phyloP scores from a whole-genome alignment of 2,888 invertebrate genomes.

The Microctonus brassicae region DNA sequence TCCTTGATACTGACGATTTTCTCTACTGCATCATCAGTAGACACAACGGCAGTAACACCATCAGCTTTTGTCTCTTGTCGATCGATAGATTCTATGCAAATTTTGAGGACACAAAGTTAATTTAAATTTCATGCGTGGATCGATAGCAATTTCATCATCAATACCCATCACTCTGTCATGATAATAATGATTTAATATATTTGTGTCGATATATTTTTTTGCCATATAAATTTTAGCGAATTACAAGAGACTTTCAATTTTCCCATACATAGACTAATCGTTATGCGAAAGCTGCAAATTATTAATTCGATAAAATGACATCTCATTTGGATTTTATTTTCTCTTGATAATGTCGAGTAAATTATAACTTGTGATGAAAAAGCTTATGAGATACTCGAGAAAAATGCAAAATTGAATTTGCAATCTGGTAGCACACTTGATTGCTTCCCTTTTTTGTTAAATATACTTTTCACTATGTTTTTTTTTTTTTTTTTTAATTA shows the following conservation, averaged over 20 bases:
- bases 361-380: conserved; percentile 15
- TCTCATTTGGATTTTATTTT: conserved; percentile 17
- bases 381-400: neutral
- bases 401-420: conserved; percentile 24
- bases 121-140: conserved; percentile 8
- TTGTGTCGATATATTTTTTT: neutral
- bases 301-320: conserved; percentile 3
- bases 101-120: conserved; percentile 1
- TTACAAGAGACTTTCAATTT: conserved; percentile 1
- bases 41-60: neutral
- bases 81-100: neutral
- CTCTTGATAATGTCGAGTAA: neutral
- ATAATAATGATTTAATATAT: neutral
- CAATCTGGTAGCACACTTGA: conserved; percentile 20
- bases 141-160: neutral
- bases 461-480: neutral
- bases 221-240: neutral
- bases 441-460: conserved; percentile 6
- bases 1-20: neutral
- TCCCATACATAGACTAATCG: neutral
- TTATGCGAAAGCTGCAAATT: neutral
- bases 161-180: neutral
- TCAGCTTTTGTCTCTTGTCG: neutral
- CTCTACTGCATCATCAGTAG: neutral
- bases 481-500: neutral